These are phyloP conservation scores for Crematogaster levior DNA, from an alignment of 2,888 invertebrate genomes.

Conservation along the genomic window DNA sequence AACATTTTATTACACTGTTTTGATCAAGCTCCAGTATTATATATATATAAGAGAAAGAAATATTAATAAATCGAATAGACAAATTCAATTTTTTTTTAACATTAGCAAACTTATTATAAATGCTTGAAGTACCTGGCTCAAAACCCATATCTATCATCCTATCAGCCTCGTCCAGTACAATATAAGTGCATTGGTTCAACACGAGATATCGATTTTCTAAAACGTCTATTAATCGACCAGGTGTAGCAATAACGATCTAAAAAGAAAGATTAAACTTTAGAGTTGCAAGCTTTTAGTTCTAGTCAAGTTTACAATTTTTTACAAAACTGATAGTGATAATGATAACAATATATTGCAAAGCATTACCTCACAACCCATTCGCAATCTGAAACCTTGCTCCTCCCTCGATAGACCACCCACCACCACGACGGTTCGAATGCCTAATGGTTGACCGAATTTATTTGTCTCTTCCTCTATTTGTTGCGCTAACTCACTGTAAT, in stretches of 20 bases:
- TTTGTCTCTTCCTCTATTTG: slow-evolving; percentile 99
- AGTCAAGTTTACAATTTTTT: not conserved
- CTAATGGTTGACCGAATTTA: slow-evolving; percentile 97
- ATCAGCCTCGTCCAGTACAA: slow-evolving; percentile 98
- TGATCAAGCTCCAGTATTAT: too few species aligned
- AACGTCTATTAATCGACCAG: slow-evolving; percentile 99
- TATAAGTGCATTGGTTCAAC: slow-evolving; percentile 98
- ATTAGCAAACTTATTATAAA: slow-evolving; percentile 4
- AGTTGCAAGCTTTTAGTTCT: not conserved
- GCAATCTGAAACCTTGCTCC: slow-evolving; percentile 98
- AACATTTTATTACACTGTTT: not conserved
- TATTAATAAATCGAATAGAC: too few species aligned
- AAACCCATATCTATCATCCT: slow-evolving; percentile 99
- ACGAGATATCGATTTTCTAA: slow-evolving; percentile 99
- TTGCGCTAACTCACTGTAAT: slow-evolving; percentile 95
- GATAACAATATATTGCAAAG: not conserved
- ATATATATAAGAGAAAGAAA: too few species aligned
- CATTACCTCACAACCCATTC: slow-evolving; percentile 97
- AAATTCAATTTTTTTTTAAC: slow-evolving; percentile 16
- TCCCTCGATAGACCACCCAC: slow-evolving; percentile 99
- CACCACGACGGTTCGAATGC: slow-evolving; percentile 98
- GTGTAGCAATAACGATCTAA: slow-evolving; percentile 99
- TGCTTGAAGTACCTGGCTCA: slow-evolving; percentile 89
- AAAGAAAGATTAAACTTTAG: slow-evolving; percentile 55
- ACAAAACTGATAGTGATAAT: too few species aligned